These are phyloP conservation scores for Macroglossus sobrinus DNA, from an alignment of 2,113 vertebrate species.

Conservation along the genomic window DNA sequence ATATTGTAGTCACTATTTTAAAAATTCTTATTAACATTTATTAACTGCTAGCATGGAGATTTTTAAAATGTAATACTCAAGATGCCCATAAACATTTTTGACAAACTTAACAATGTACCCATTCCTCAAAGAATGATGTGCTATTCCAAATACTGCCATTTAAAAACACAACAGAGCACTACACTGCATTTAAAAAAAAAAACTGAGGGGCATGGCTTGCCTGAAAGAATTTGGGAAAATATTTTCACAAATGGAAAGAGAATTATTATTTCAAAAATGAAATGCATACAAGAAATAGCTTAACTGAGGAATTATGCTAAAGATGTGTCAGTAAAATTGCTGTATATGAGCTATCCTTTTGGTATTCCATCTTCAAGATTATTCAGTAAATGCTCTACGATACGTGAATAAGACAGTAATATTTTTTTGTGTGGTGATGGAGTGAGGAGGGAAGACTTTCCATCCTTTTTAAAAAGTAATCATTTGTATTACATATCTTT, in stretches of 20 bases:
- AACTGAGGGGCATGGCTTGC: neutral
- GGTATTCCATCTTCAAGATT: neutral
- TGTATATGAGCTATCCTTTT: neutral
- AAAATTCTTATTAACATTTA: slow-evolving; percentile 63
- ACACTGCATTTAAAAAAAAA: slow-evolving; percentile 23
- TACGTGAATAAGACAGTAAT: neutral
- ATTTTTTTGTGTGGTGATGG: neutral
- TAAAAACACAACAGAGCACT: slow-evolving; percentile 46
- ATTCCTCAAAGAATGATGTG: slow-evolving; percentile 45
- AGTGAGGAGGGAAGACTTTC: neutral
- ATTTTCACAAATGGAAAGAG: neutral
- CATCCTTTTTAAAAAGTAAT: neutral
- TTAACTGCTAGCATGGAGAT: slow-evolving; percentile 47
- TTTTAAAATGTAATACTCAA: slow-evolving; percentile 50
- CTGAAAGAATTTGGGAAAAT: neutral
- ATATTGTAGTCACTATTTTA: slow-evolving; percentile 24
- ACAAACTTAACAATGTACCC: slow-evolving; percentile 20
- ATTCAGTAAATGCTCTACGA: neutral
- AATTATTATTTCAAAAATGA: slow-evolving; percentile 24
- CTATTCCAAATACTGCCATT: slow-evolving; percentile 31
- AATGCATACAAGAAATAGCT: neutral
- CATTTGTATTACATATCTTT: neutral
- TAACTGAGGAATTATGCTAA: neutral
- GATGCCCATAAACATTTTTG: neutral
- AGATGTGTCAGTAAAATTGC: neutral